Conservation (phyloP, 2,113 vertebrate species). For the Pristiophorus japonicus region DNA sequence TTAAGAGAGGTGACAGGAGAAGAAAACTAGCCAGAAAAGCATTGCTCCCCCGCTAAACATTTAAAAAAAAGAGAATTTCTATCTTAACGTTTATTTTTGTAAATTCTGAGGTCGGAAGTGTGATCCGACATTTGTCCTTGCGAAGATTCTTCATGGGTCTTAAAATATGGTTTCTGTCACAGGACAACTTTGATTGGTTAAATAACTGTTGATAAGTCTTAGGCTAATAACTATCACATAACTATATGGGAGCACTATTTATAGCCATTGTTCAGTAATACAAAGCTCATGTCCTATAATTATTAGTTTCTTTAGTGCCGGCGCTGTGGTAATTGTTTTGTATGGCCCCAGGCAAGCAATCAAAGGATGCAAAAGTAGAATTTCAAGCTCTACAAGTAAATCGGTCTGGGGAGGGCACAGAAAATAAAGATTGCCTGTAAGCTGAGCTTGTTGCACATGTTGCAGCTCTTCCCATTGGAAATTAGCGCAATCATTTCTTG, state of each 20-base stretch:
- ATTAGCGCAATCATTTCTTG: constrained; percentile 21
- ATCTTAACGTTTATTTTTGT: not conserved
- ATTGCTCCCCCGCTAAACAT: not conserved
- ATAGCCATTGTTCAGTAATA: constrained; percentile 19
- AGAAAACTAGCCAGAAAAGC: not conserved
- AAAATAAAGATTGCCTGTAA: constrained; percentile 39
- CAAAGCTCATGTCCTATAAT: constrained; percentile 33
- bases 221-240: not conserved
- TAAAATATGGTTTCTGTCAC: not conserved
- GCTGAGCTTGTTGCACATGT: constrained; percentile 47
- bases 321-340: constrained; percentile 75
- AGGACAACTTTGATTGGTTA: constrained; percentile 1
- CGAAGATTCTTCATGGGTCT: not conserved
- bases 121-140: not conserved
- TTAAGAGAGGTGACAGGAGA: not conserved
- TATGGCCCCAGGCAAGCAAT: constrained; percentile 75
- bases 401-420: not conserved
- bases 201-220: constrained; percentile 26
- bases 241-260: constrained; percentile 15
- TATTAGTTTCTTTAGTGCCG: constrained; percentile 60
- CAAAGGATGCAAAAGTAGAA: constrained; percentile 62
- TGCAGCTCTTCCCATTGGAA: constrained; percentile 24
- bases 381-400: constrained; percentile 43
- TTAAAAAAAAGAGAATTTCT: not conserved
- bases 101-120: not conserved